Conservation (phyloP, 2,888 invertebrate species). For the Andricus curvator region DNA sequence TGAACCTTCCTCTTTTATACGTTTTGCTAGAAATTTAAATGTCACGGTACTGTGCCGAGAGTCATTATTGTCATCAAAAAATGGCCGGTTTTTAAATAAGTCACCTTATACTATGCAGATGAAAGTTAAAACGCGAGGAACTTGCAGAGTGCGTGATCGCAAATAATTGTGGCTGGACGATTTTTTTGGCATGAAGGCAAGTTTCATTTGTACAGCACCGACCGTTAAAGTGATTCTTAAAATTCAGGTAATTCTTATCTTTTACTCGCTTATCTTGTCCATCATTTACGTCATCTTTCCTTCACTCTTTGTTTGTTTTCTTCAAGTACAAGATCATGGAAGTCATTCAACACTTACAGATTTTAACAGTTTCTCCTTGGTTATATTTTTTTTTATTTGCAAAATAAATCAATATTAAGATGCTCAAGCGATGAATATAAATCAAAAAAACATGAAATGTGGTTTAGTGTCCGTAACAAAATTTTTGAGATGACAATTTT, state of each 20-base stretch:
- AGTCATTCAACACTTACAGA: neutral
- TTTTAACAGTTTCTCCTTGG: neutral
- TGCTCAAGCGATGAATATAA: neutral
- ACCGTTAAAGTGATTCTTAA: slow-evolving; percentile 26
- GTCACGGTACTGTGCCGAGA: neutral
- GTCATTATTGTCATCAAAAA: slow-evolving; percentile 25
- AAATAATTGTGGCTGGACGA: slow-evolving; percentile 24
- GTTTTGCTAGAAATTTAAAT: slow-evolving; percentile 12
- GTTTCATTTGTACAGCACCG: slow-evolving; percentile 32
- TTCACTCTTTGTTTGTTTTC: too few species aligned
- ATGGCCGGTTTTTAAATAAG: slow-evolving; percentile 39
- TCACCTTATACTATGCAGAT: slow-evolving; percentile 25
- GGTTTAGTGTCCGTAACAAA: too few species aligned
- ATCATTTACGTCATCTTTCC: neutral
- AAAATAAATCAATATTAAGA: neutral
- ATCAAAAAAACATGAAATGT: too few species aligned
- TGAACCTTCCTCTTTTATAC: slow-evolving; percentile 31
- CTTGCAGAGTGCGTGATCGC: slow-evolving; percentile 38
- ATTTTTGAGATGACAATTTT: too few species aligned
- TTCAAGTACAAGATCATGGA: too few species aligned
- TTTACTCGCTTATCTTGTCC: slow-evolving; percentile 4
- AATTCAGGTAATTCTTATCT: slow-evolving; percentile 26
- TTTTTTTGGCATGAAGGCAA: slow-evolving; percentile 26
- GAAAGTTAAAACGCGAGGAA: slow-evolving; percentile 9
- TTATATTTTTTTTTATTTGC: neutral